Conservation (phyloP, 2,797 vertebrate genomes). For the Hirundo rustica region DNA sequence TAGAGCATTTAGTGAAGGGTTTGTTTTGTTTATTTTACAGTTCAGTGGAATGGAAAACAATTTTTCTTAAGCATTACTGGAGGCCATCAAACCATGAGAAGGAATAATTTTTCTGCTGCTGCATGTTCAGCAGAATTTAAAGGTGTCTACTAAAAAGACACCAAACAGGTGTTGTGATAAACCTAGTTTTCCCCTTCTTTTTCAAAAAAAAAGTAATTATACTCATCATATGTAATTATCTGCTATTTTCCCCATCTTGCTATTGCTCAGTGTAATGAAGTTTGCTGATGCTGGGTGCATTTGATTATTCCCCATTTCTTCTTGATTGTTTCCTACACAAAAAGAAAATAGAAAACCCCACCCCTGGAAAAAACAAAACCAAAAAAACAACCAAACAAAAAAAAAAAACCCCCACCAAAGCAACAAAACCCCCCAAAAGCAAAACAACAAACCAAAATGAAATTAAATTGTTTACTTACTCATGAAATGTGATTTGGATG, state of each 20-base stretch:
- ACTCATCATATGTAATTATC: slow-evolving; percentile 52
- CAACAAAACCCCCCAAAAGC: background rate
- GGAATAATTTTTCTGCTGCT: slow-evolving; percentile 62
- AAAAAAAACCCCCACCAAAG: background rate
- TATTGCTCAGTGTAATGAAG: slow-evolving; percentile 27
- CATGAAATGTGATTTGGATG: slow-evolving; percentile 1
- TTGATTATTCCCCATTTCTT: slow-evolving; percentile 22
- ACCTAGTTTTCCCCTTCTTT: background rate
- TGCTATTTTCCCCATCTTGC: slow-evolving; percentile 32
- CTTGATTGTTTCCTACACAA: slow-evolving; percentile 16
- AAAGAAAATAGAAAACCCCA: background rate
- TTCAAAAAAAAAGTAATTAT: slow-evolving; percentile 56
- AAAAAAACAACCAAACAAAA: background rate
- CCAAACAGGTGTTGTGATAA: background rate
- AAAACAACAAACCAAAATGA: background rate
- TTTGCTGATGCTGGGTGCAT: background rate
- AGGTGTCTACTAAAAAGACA: slow-evolving; percentile 51
- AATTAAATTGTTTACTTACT: slow-evolving; percentile 48
- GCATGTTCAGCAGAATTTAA: slow-evolving; percentile 58
- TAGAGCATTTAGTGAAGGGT: slow-evolving; percentile 71
- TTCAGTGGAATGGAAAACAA: slow-evolving; percentile 73
- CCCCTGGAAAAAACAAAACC: background rate
- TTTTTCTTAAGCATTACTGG: slow-evolving; percentile 71
- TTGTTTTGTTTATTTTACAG: slow-evolving; percentile 76
- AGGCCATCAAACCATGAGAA: slow-evolving; percentile 44